These are phyloP conservation scores for Sminthurides aquaticus DNA, from an alignment of 2,888 invertebrate species.

Conservation along the genomic window DNA sequence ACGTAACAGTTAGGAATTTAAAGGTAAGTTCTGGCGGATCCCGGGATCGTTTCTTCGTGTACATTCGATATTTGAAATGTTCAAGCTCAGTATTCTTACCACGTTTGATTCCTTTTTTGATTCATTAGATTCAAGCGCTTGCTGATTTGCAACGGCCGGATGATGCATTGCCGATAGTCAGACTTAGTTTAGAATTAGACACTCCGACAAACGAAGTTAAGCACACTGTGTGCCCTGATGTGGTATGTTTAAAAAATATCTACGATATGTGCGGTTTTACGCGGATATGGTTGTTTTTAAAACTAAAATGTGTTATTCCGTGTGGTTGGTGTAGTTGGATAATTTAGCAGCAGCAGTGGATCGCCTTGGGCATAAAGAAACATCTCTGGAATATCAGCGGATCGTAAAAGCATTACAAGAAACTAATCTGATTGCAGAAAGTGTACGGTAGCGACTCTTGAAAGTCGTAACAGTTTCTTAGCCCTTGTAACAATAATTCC, in stretches of 20 bases:
- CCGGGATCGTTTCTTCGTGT: constrained; percentile 13
- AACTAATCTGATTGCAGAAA: constrained; percentile 51
- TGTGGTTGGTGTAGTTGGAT: constrained; percentile 50
- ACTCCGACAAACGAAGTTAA: constrained; percentile 49
- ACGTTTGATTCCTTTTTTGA: not conserved
- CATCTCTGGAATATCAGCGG: constrained; percentile 53
- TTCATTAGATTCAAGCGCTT: constrained; percentile 52
- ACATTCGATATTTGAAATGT: constrained; percentile 5
- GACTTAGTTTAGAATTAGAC: constrained; percentile 55
- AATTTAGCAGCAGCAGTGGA: constrained; percentile 51
- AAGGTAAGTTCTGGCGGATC: too few relatives aligned
- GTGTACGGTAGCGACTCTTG: too few relatives aligned
- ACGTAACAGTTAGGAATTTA: constrained; percentile 62
- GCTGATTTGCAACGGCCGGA: constrained; percentile 57
- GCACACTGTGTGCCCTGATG: constrained; percentile 59
- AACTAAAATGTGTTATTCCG: constrained; percentile 14
- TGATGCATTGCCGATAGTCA: constrained; percentile 58
- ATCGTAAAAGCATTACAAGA: constrained; percentile 54
- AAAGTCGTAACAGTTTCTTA: too few relatives aligned
- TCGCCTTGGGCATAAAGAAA: constrained; percentile 51
- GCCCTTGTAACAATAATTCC: constrained; percentile 10
- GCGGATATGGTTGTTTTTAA: not conserved
- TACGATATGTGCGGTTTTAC: constrained; percentile 6
- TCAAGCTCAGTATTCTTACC: not conserved
- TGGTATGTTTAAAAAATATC: constrained; percentile 50